A percentile compares a stretch with the other conserved stretches of the same genome.
Evolutionary conservation across 2,888 invertebrate genomes (phyloP).

Genomic region (Drosophila suboccidentalis): DNA sequence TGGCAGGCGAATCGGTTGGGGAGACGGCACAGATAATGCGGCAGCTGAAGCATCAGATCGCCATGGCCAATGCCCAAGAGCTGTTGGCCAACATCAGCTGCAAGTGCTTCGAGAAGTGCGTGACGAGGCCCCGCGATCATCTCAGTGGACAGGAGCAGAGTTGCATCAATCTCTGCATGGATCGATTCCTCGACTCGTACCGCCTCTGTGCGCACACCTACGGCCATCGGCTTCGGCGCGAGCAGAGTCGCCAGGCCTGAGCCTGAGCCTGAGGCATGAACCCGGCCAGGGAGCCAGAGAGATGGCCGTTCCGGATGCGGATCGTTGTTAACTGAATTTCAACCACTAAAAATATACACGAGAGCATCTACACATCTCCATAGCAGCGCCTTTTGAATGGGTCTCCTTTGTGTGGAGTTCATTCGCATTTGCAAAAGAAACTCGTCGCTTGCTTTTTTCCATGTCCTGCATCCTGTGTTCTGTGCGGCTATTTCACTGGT

Average conservation of each 20-base stretch:
- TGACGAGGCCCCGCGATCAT: constrained; percentile 28
- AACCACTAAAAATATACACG: not conserved
- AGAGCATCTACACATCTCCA: constrained; percentile 1
- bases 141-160: constrained; percentile 31
- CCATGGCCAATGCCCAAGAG: constrained; percentile 96
- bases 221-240: constrained; percentile 92
- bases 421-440: constrained; percentile 48
- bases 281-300: too few species aligned
- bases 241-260: constrained; percentile 82
- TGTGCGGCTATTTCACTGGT: constrained; percentile 5
- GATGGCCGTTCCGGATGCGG: too few species aligned
- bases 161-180: constrained; percentile 99
- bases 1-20: constrained; percentile 16
- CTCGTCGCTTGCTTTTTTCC: not conserved
- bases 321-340: too few species aligned
- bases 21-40: constrained; percentile 89
- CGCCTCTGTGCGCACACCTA: constrained; percentile 96
- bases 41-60: constrained; percentile 96
- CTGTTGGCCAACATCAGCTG: constrained; percentile 87
- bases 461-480: constrained; percentile 1
- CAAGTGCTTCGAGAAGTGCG: constrained; percentile 62
- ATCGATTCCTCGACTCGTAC: constrained; percentile 98
- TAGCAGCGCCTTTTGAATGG: constrained; percentile 25
- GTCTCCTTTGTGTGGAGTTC: constrained; percentile 39
- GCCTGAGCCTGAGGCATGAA: not conserved